phyloP scores from a whole-genome alignment of 2,888 invertebrate species.

The Tinea pellionella region DNA sequence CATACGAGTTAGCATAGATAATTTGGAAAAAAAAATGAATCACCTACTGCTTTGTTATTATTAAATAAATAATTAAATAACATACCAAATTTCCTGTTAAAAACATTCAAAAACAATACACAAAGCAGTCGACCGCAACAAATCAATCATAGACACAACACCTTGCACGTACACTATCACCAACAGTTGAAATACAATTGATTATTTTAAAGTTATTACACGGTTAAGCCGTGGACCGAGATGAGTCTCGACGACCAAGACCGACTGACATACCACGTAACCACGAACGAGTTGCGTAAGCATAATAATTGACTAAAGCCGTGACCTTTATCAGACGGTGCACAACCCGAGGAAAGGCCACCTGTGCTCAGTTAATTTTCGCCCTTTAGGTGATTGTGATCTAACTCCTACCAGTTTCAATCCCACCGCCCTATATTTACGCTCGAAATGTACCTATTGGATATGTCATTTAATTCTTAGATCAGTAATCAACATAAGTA shows the following conservation, averaged over 20 bases:
- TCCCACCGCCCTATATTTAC: too few species aligned
- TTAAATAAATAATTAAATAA: not conserved
- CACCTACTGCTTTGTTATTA: too few species aligned
- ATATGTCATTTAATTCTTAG: not conserved
- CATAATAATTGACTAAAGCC: slow-evolving; percentile 12
- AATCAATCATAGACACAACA: not conserved
- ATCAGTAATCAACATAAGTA: not conserved
- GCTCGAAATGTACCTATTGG: too few species aligned
- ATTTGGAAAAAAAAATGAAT: too few species aligned
- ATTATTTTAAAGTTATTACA: not conserved
- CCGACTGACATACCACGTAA: slow-evolving; percentile 31
- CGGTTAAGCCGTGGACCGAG: slow-evolving; percentile 3
- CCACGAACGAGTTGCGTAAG: slow-evolving; percentile 17
- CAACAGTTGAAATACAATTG: slow-evolving; percentile 1
- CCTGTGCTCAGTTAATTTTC: not conserved
- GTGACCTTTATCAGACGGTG: slow-evolving; percentile 17
- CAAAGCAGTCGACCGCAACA: not conserved
- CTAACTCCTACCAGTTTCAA: too few species aligned
- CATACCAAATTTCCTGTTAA: not conserved
- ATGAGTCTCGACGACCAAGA: slow-evolving; percentile 22
- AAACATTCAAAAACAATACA: not conserved
- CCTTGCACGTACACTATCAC: slow-evolving; percentile 8
- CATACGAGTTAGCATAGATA: too few species aligned
- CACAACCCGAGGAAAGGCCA: not conserved
- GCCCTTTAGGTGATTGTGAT: too few species aligned